These are phyloP conservation scores for Lydus trimaculatus DNA, from an alignment of 2,888 invertebrate species.

Conservation along the genomic window DNA sequence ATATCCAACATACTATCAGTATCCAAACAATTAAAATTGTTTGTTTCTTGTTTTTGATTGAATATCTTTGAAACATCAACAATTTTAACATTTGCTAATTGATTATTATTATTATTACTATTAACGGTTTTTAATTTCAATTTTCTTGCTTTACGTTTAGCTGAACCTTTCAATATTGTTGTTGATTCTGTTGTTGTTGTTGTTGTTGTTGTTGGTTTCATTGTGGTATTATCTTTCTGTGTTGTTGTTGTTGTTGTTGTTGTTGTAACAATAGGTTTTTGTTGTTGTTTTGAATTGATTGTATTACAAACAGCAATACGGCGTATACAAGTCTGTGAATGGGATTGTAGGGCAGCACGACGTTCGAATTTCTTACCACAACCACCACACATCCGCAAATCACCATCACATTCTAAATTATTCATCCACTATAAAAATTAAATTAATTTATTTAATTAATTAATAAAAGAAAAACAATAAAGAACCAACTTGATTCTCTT, in stretches of 20 bases:
- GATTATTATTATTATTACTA: slow-evolving; percentile 21
- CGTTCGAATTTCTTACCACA: slow-evolving; percentile 78
- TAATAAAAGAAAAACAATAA: background rate
- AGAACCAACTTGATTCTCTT: slow-evolving; percentile 65
- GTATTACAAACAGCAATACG: slow-evolving; percentile 61
- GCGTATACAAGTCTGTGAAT: slow-evolving; percentile 72
- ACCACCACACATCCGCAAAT: slow-evolving; percentile 70
- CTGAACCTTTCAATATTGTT: slow-evolving; percentile 24
- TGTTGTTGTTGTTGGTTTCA: slow-evolving; percentile 28
- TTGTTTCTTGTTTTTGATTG: slow-evolving; percentile 30
- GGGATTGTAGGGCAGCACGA: slow-evolving; percentile 75
- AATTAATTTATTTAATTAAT: slow-evolving; percentile 13
- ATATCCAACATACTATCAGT: slow-evolving; percentile 27
- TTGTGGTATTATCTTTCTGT: slow-evolving; percentile 22
- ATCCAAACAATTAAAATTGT: slow-evolving; percentile 24
- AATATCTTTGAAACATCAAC: slow-evolving; percentile 23
- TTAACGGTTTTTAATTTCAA: slow-evolving; percentile 34
- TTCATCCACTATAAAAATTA: slow-evolving; percentile 67
- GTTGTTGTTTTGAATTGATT: slow-evolving; percentile 47
- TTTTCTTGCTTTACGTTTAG: slow-evolving; percentile 38
- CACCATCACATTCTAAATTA: slow-evolving; percentile 69
- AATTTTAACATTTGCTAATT: slow-evolving; percentile 6
- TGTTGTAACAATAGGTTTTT: slow-evolving; percentile 31
- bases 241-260: slow-evolving; percentile 29
- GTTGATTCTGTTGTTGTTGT: slow-evolving; percentile 16